A percentile compares a stretch with the other conserved stretches of the same genome.
phyloP scores from a whole-genome alignment of 2,113 vertebrate species.

The Poeciliopsis occidentalis region DNA sequence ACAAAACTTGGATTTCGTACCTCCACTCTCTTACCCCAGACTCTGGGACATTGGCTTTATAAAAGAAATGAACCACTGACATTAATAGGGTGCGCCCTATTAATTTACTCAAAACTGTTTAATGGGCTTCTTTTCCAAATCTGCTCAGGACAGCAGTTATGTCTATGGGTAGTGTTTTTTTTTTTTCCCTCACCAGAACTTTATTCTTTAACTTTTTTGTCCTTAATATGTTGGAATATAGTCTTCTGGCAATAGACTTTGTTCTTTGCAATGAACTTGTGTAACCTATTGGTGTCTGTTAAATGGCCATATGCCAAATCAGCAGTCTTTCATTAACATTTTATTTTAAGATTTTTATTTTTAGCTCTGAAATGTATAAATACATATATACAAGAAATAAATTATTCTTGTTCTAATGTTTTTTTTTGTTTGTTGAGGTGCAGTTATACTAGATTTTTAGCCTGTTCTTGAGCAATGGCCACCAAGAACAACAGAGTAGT shows the following conservation, averaged over 20 bases:
- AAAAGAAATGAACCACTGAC: neutral
- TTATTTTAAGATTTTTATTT: too few species aligned
- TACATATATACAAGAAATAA: too few species aligned
- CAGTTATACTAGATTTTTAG: neutral
- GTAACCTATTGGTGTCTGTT: neutral
- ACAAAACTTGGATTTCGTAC: neutral
- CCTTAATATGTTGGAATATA: neutral
- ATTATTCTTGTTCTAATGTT: too few species aligned
- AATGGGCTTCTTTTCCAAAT: neutral
- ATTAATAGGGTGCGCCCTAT: too few species aligned
- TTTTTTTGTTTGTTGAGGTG: neutral
- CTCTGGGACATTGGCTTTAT: neutral
- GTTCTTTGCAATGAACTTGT: neutral
- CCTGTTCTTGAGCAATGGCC: neutral
- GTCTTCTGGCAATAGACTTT: neutral
- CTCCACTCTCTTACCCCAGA: neutral
- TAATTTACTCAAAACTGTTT: neutral
- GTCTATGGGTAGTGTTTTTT: neutral
- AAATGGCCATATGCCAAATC: neutral
- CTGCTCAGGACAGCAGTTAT: neutral
- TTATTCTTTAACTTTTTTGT: neutral
- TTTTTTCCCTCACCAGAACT: neutral
- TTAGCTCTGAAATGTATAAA: too few species aligned
- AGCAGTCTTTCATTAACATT: too few species aligned
- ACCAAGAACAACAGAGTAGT: conserved; percentile 20